A percentile compares a stretch with the other conserved stretches of the same genome.
Conservation (phyloP, 2,888 invertebrate genomes). For the Tuberolachnus salignus region DNA sequence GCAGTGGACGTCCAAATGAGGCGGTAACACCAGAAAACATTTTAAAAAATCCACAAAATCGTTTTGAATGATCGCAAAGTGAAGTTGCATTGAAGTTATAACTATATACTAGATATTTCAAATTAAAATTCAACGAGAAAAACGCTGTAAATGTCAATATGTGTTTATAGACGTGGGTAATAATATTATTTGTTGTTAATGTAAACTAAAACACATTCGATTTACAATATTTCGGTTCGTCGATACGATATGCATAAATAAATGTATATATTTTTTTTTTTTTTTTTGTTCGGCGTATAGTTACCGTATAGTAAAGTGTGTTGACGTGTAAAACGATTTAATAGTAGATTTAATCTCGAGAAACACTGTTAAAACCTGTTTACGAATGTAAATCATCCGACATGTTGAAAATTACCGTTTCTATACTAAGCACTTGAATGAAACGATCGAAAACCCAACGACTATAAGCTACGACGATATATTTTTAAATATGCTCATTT, state of each 20-base stretch:
- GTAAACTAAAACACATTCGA: neutral
- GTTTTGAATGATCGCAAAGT: too few species aligned
- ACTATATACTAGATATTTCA: too few species aligned
- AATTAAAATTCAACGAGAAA: too few species aligned
- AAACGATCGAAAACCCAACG: constrained; percentile 20
- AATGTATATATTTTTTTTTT: too few species aligned
- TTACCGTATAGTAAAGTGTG: constrained; percentile 5
- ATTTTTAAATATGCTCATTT: neutral
- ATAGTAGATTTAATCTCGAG: constrained; percentile 38
- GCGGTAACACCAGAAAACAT: too few species aligned
- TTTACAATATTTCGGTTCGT: constrained; percentile 21
- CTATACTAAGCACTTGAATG: constrained; percentile 22
- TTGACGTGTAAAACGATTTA: constrained; percentile 40
- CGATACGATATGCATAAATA: constrained; percentile 38
- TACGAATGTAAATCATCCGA: constrained; percentile 17
- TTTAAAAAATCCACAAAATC: too few species aligned
- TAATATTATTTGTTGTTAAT: too few species aligned
- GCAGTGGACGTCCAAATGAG: too few species aligned
- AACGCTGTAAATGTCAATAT: too few species aligned
- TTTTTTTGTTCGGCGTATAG: neutral
- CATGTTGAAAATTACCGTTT: constrained; percentile 27
- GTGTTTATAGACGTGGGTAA: too few species aligned
- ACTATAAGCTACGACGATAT: neutral
- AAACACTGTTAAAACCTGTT: constrained; percentile 35
- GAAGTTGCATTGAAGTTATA: too few species aligned